Evolutionary conservation across 2,113 vertebrate genomes (phyloP), one percentile per base, ranked within the genome.

Genomic region (Talpa occidentalis): DNA sequence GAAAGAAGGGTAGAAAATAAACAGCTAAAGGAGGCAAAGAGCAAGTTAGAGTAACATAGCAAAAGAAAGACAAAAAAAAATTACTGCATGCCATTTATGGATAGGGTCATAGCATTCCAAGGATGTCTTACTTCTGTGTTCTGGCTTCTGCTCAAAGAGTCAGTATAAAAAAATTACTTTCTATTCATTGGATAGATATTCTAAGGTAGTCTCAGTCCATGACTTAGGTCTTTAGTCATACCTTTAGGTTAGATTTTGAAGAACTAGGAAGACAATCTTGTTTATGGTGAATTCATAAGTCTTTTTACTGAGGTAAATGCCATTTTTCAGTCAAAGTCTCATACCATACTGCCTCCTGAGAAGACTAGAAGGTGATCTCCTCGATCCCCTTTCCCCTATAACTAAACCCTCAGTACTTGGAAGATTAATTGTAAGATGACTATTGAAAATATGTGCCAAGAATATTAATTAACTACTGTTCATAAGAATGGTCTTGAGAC

Each of bases 231-330:
- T 74, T 69, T 17, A 49, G 10, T 52, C 26, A 59, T 72, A 66
- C 15, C 8, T 93, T 85, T 72, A 64, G 40, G 8, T 60, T 47
- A 72, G 7, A 30, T 79, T 91, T 91, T 54, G 66, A 84, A 89
- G 44, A 94, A 22, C 35, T 88, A 14, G 11, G 14, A 11, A 49
- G 16, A 66, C 11, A 73, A 19, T 9, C 56, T 78, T 72, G 19
- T 60, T 59, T 42, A 37, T 60, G 35, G 47, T 47, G 47, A 30
- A 35, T 21, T 30, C 28, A 10, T 32, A 87, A 24, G 52, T 28
- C 0, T 52, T 49, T 83, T 59, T 52, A 72, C 52, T 69, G 49
- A 49, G 40, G 32, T 62, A 64, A 80, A 35, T 66, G 22, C 24
- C 56, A 60, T 60, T 60, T 26, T 60, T 69, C 64, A 70, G 10